Conservation (phyloP, 2,888 invertebrate genomes). For the Catonia carolina region DNA sequence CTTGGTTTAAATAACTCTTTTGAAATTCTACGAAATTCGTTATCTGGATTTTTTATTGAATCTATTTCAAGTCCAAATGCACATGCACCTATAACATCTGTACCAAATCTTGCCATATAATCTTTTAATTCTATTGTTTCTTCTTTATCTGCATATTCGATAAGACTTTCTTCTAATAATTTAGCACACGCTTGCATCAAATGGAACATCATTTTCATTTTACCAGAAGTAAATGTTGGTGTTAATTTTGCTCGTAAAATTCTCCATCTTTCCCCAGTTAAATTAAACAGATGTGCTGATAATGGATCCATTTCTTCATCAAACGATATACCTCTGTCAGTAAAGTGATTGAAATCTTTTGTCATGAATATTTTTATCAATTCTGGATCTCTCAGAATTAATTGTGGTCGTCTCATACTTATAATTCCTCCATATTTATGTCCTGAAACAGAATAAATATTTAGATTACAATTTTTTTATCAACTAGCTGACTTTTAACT, state of each 20-base stretch:
- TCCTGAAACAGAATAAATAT: no score
- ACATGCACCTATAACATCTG: conserved; percentile 47
- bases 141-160: conserved; percentile 2
- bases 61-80: conserved; percentile 47
- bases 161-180: conserved; percentile 17
- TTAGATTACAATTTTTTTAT: no score
- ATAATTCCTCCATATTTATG: conserved; percentile 46
- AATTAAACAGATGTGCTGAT: conserved; percentile 42
- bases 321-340: conserved; percentile 43
- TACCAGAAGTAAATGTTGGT: conserved; percentile 40
- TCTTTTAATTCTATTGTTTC: conserved; percentile 25
- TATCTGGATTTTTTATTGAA: conserved; percentile 41
- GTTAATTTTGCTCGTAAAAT: conserved; percentile 45
- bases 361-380: conserved; percentile 45
- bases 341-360: conserved; percentile 46
- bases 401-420: conserved; percentile 45
- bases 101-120: conserved; percentile 42
- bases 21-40: conserved; percentile 42
- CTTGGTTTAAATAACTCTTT: conserved; percentile 40
- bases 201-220: conserved; percentile 49
- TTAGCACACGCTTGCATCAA: conserved; percentile 43
- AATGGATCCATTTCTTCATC: conserved; percentile 41
- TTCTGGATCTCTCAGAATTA: conserved; percentile 45
- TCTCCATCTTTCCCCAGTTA: conserved; percentile 50
- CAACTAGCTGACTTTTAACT: no score